These are phyloP conservation scores for Drosophila melanogaster DNA, from an alignment of 1,140 invertebrate species.

Conservation along the genomic window Release_6_plus_ISO1_MT NC_004354.4:1112001-1112500, in stretches of 20 bases:
- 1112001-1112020: slow-evolving; percentile 14
- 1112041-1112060: neutral
- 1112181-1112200: slow-evolving; percentile 69
- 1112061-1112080: neutral
- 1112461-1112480: slow-evolving; percentile 53
- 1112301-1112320: slow-evolving; percentile 18
- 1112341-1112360: slow-evolving; percentile 29
- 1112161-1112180: slow-evolving; percentile 82
- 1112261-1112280: slow-evolving; percentile 25
- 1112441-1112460: neutral
- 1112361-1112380: slow-evolving; percentile 9
- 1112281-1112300: neutral
- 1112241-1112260: slow-evolving; percentile 72
- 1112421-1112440: neutral
- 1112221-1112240: slow-evolving; percentile 48
- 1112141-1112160: slow-evolving; percentile 81
- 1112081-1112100: neutral
- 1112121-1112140: slow-evolving; percentile 50
- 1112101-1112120: neutral
- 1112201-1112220: slow-evolving; percentile 25
- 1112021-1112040: too few species aligned
- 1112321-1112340: slow-evolving; percentile 62
- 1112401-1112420: neutral
- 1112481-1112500: slow-evolving; percentile 69
- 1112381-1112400: slow-evolving; percentile 19